Evolutionary conservation across 2,888 invertebrate genomes (phyloP).

Genomic region (Latheticus oryzae): DNA sequence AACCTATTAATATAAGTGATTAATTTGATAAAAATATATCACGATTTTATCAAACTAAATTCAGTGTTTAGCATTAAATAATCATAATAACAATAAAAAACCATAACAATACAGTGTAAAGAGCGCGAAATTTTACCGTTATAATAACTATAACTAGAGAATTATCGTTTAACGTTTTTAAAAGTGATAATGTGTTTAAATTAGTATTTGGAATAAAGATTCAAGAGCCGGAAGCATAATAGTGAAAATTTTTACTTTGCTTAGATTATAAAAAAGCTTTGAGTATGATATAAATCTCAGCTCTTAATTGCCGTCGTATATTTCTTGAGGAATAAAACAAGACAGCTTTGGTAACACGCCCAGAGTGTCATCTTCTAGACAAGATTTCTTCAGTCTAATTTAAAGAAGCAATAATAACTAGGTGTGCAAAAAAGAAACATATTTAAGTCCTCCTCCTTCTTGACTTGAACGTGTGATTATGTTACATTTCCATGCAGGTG

Average conservation of each 20-base stretch:
- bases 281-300: too few species aligned
- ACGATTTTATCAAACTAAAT: conserved; percentile 19
- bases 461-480: conserved; percentile 19
- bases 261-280: too few species aligned
- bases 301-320: background rate
- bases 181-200: conserved; percentile 21
- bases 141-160: background rate
- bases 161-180: conserved; percentile 6
- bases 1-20: conserved; percentile 38
- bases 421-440: conserved; percentile 8
- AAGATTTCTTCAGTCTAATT: conserved; percentile 7
- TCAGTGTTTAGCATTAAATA: conserved; percentile 10
- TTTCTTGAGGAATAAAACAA: background rate
- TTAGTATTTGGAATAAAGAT: too few species aligned
- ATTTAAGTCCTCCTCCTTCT: conserved; percentile 16
- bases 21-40: conserved; percentile 25
- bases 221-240: conserved; percentile 1
- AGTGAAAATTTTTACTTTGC: too few species aligned
- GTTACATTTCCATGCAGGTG: conserved; percentile 23
- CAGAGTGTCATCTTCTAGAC: conserved; percentile 3
- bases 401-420: conserved; percentile 10
- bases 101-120: conserved; percentile 9
- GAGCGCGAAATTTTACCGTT: conserved; percentile 7
- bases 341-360: background rate
- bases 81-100: conserved; percentile 15